These are phyloP conservation scores for Cerceris rybyensis DNA, from an alignment of 2,888 invertebrate species.

Conservation along the genomic window DNA sequence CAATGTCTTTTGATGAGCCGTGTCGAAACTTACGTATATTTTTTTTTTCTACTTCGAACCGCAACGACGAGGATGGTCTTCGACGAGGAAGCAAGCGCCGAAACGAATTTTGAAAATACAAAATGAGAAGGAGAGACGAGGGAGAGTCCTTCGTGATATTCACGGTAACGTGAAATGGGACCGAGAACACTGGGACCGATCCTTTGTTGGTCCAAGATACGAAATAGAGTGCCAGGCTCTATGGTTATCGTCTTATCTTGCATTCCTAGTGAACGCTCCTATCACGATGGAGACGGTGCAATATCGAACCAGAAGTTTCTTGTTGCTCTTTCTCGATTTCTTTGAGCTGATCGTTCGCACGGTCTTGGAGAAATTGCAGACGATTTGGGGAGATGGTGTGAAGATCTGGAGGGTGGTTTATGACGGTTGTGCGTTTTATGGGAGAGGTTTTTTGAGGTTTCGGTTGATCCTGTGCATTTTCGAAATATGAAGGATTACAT, in stretches of 20 bases:
- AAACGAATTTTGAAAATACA: not conserved
- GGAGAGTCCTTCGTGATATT: not conserved
- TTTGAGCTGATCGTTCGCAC: not conserved
- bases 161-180: not conserved
- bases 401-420: no score
- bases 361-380: not conserved
- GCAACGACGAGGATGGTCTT: constrained; percentile 4
- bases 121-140: not conserved
- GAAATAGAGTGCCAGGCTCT: constrained; percentile 64
- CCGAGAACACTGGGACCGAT: constrained; percentile 59
- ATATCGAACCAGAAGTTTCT: constrained; percentile 24
- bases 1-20: constrained; percentile 36
- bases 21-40: constrained; percentile 5
- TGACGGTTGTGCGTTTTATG: no score
- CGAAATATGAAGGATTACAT: no score
- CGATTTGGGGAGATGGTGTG: not conserved
- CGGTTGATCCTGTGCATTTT: no score
- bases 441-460: no score
- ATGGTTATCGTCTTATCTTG: constrained; percentile 63
- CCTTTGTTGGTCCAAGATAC: constrained; percentile 76
- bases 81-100: not conserved
- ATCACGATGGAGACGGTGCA: constrained; percentile 11
- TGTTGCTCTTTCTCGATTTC: constrained; percentile 4
- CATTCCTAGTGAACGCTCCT: constrained; percentile 60
- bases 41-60: not conserved